phyloP scores from a whole-genome alignment of 2,888 invertebrate species.

The Drosophila pseudotakahashii region DNA sequence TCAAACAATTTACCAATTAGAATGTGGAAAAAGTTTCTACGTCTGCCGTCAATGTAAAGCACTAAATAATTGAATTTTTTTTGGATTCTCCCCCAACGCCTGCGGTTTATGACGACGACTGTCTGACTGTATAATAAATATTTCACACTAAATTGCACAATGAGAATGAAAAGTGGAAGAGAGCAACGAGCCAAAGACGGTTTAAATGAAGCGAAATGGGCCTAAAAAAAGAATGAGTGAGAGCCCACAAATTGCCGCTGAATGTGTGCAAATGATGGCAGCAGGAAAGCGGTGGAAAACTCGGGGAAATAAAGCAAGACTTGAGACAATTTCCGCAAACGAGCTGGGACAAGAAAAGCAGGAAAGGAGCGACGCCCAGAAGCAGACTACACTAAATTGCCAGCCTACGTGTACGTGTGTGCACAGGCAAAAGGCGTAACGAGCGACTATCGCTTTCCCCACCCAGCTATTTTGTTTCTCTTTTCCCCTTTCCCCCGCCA shows the following conservation, averaged over 20 bases:
- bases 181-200: neutral
- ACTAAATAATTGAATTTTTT: constrained; percentile 63
- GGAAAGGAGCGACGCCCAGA: constrained; percentile 8
- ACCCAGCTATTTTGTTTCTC: neutral
- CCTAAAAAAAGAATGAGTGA: constrained; percentile 9
- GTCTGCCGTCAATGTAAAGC: constrained; percentile 50
- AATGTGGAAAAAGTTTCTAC: constrained; percentile 55
- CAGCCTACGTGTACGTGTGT: constrained; percentile 16
- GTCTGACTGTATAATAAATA: constrained; percentile 43
- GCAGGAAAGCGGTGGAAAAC: constrained; percentile 12
- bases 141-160: constrained; percentile 59
- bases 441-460: constrained; percentile 26
- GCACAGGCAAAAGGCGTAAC: constrained; percentile 39
- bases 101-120: constrained; percentile 35
- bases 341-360: constrained; percentile 10
- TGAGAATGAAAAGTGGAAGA: constrained; percentile 5
- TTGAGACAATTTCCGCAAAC: constrained; percentile 65
- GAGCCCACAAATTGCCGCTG: constrained; percentile 47
- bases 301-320: constrained; percentile 29
- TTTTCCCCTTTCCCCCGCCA: neutral
- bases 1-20: constrained; percentile 45
- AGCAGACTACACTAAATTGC: constrained; percentile 51
- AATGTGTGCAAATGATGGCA: constrained; percentile 45
- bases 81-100: neutral
- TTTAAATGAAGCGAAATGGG: constrained; percentile 39